phyloP scores from a whole-genome alignment of 2,888 invertebrate genomes.

The Calameuta pallipes region DNA sequence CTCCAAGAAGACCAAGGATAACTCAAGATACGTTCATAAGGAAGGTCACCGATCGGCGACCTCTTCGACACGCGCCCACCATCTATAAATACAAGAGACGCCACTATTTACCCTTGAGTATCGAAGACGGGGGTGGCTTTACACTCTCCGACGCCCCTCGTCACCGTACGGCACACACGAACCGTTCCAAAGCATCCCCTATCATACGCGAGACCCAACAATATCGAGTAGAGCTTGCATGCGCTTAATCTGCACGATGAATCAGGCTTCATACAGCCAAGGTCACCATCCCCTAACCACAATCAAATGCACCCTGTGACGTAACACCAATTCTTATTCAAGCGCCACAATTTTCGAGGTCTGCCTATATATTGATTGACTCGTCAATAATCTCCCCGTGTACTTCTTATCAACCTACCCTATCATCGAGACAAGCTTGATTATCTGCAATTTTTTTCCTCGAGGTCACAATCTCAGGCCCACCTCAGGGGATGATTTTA shows the following conservation, averaged over 20 bases:
- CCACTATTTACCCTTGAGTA: neutral
- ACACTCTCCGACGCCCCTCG: neutral
- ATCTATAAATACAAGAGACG: neutral
- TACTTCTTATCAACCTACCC: neutral
- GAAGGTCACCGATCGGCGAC: neutral
- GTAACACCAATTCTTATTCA: neutral
- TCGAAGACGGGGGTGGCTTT: neutral
- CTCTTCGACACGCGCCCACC: neutral
- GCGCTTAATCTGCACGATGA: slow-evolving; percentile 17
- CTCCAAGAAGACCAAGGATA: neutral
- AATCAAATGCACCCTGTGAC: neutral
- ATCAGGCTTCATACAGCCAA: slow-evolving; percentile 15
- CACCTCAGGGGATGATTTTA: neutral
- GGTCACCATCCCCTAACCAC: slow-evolving; percentile 1
- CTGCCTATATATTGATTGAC: neutral
- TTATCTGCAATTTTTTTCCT: neutral
- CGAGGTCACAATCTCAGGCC: neutral
- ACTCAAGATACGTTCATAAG: neutral
- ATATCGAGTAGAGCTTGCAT: slow-evolving; percentile 18
- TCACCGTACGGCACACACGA: neutral
- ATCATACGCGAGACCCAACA: neutral
- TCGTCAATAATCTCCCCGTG: neutral
- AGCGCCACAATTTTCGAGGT: neutral
- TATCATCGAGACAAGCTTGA: neutral
- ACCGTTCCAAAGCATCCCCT: neutral